Base-by-base conservation (phyloP, 2,113 vertebrate genomes). In the Syrmaticus mikado region DNA sequence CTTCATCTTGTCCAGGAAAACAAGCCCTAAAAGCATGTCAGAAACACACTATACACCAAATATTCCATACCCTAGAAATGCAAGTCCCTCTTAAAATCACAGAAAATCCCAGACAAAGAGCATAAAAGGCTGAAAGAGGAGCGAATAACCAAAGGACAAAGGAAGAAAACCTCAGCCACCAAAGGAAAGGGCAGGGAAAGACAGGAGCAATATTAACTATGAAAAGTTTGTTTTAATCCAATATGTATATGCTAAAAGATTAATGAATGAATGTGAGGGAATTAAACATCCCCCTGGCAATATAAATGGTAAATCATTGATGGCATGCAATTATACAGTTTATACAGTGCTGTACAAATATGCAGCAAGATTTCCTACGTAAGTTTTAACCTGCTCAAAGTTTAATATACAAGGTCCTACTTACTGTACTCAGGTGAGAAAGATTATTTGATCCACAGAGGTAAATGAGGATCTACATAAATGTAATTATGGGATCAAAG, bases 141-240 rank as follows among this genome's bases (percentile, higher is more conserved):
- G 58, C 40, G 45, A 36, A 79, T 68, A 90, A 94, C 55, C 57
- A 86, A 81, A 93, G 53, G 57, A 53, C 55, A 91, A 93, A 85
- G 34, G 65, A 90, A 91, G 41, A 77, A 91, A 93, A 76, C 3
- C n/a, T 71, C 76, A 82, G 38, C 50, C 18, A 67, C n/a, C 38
- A 82, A 78, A 76, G 48, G 55, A 92, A 93, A 93, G 86, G 86
- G 38, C 83, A 87, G n/a, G 20, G 72, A 90, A 95, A 83, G 81
- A 75, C 19, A 0, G 67, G 83, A 87, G 70, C 67, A 81, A 36
- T 46, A 77, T 55, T 85, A 87, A 89, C 78, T 67, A 32, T 43
- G 57, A 32, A 68, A 95, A 93, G 52, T 70, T 90, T 95, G 64
- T 62, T 96, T 89, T 66, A 95, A 94, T 93, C 82, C 91, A 89